These are phyloP conservation scores for Turdus rufiventris DNA, from an alignment of 2,113 vertebrate genomes.

Conservation along the genomic window DNA sequence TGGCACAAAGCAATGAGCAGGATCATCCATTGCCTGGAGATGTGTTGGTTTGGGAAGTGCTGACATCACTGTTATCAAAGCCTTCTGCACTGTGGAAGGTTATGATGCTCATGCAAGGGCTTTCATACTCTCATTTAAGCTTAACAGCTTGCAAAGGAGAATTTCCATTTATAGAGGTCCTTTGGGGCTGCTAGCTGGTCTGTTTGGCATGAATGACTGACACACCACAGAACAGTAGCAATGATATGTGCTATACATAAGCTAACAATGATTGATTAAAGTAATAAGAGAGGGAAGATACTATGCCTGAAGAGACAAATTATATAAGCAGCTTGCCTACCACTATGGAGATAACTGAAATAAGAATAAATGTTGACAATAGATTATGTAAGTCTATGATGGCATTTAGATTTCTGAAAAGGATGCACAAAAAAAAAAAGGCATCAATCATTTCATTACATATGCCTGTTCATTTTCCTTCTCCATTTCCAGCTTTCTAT, in stretches of 20 bases:
- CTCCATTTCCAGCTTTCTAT: background rate
- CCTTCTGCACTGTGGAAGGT: background rate
- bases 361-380: slow-evolving; percentile 46
- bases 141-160: background rate
- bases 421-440: background rate
- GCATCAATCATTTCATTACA: background rate
- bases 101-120: background rate
- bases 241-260: slow-evolving; percentile 28
- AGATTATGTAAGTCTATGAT: background rate
- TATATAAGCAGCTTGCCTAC: background rate
- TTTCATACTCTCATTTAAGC: slow-evolving; percentile 7
- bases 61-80: background rate
- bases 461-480: background rate
- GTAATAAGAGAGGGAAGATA: slow-evolving; percentile 28
- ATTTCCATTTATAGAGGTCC: background rate
- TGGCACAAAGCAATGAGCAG: background rate
- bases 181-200: slow-evolving; percentile 17
- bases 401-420: background rate
- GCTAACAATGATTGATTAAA: slow-evolving; percentile 42
- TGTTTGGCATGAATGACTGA: slow-evolving; percentile 52
- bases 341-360: background rate
- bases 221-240: slow-evolving; percentile 6
- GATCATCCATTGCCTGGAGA: background rate
- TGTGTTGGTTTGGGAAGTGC: background rate
- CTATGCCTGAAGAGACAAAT: slow-evolving; percentile 32